phyloP scores from a whole-genome alignment of 1,140 invertebrate species.

The Zaprionus davidi region DNA sequence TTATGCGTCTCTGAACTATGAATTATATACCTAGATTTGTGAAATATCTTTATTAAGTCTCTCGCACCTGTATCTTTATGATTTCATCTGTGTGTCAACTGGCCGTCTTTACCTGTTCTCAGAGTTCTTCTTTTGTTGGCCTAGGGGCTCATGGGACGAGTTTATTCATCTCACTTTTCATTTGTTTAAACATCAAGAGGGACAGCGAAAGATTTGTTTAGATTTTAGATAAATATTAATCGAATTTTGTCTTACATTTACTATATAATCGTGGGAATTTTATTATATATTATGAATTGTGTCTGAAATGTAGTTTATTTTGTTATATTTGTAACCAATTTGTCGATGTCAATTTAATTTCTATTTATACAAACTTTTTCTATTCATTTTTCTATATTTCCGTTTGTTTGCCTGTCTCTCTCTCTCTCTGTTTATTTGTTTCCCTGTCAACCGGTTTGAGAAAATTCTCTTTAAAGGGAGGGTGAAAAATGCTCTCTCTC shows the following conservation, averaged over 20 bases:
- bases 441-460: conserved; percentile 28
- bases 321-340: not conserved
- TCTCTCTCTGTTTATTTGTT: conserved; percentile 14
- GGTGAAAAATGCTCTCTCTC: conserved; percentile 28
- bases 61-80: not conserved
- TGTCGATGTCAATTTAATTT: not conserved
- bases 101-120: not conserved
- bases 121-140: not conserved
- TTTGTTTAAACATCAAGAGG: not conserved
- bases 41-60: conserved; percentile 3
- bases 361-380: not conserved
- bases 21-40: not conserved
- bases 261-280: not conserved
- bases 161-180: not conserved
- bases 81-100: not conserved
- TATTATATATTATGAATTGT: not conserved
- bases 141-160: not conserved
- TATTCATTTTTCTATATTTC: not conserved
- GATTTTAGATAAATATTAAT: not conserved
- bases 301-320: not conserved
- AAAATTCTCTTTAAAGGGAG: conserved; percentile 18
- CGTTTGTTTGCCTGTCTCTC: conserved; percentile 12
- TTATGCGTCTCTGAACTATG: not conserved
- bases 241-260: not conserved
- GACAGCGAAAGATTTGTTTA: not conserved